phyloP scores from a whole-genome alignment of 2,797 vertebrate genomes.

The Malacoctenus gilli region DNA sequence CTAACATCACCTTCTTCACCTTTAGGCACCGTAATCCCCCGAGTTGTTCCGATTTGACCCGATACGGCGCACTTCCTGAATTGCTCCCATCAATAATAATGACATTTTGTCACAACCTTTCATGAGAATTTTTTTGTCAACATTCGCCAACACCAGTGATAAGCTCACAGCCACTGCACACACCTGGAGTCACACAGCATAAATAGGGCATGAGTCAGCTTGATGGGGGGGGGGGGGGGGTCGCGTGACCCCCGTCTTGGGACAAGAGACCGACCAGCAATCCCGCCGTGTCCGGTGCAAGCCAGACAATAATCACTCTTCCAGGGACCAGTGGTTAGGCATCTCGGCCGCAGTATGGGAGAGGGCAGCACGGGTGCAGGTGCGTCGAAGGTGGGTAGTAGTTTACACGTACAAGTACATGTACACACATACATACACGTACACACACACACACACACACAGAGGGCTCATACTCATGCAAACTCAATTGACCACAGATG shows the following conservation, averaged over 20 bases:
- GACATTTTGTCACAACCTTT: neutral
- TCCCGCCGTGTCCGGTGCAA: slow-evolving; percentile 38
- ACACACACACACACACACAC: slow-evolving; percentile 17
- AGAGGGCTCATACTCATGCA: slow-evolving; percentile 10
- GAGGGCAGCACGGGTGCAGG: slow-evolving; percentile 51
- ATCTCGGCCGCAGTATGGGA: slow-evolving; percentile 50
- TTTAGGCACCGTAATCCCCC: slow-evolving; percentile 14
- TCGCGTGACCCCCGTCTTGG: slow-evolving; percentile 13
- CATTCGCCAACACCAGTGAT: slow-evolving; percentile 3
- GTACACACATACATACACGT: slow-evolving; percentile 13
- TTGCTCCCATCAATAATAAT: neutral
- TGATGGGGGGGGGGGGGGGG: too few relatives aligned
- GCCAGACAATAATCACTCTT: slow-evolving; percentile 54
- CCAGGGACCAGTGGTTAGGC: slow-evolving; percentile 41
- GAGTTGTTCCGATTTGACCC: slow-evolving; percentile 22
- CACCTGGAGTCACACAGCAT: slow-evolving; percentile 17
- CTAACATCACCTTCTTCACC: slow-evolving; percentile 4
- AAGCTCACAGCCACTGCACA: slow-evolving; percentile 6
- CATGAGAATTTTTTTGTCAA: neutral
- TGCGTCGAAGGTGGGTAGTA: slow-evolving; percentile 60
- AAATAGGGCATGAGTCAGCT: slow-evolving; percentile 15
- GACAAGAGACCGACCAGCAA: slow-evolving; percentile 44
- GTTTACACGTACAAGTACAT: slow-evolving; percentile 5
- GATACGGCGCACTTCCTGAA: slow-evolving; percentile 15
- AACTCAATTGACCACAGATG: slow-evolving; percentile 75